phyloP scores from a whole-genome alignment of 2,888 invertebrate species.

The Alsophila aescularia region DNA sequence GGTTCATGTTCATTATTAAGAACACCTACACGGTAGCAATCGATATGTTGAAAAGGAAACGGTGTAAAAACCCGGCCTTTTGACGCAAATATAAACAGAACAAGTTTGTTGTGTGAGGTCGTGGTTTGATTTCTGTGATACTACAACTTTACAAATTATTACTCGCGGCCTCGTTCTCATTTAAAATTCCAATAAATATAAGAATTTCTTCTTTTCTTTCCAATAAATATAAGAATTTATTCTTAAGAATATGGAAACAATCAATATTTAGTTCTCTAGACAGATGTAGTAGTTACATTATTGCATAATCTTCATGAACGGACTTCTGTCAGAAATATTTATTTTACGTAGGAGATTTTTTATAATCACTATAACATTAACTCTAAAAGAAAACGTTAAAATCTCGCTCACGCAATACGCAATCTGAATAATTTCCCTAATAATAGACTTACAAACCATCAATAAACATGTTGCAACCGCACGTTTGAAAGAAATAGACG shows the following conservation, averaged over 20 bases:
- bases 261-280: too few relatives aligned
- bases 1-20: slow-evolving; percentile 54
- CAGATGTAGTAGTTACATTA: too few relatives aligned
- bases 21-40: slow-evolving; percentile 47
- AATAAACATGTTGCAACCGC: slow-evolving; percentile 25
- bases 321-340: too few relatives aligned
- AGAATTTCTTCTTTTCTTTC: neutral
- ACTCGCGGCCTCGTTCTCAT: neutral
- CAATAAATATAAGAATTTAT: too few relatives aligned
- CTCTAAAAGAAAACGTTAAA: slow-evolving; percentile 19
- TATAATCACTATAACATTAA: neutral
- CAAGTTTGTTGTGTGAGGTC: slow-evolving; percentile 18
- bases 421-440: slow-evolving; percentile 27
- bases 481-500: slow-evolving; percentile 33
- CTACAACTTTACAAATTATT: neutral
- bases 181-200: neutral
- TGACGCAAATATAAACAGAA: slow-evolving; percentile 9
- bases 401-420: slow-evolving; percentile 31
- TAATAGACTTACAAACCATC: slow-evolving; percentile 30
- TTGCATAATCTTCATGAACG: too few relatives aligned
- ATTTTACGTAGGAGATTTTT: too few relatives aligned
- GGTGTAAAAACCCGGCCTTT: slow-evolving; percentile 20
- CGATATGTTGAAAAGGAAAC: slow-evolving; percentile 19
- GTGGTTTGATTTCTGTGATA: slow-evolving; percentile 11
- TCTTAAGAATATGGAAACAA: too few relatives aligned